Conservation (phyloP, 37 sponge, comb jelly and placozoan genomes). For the Theonella swinhoei region DNA sequence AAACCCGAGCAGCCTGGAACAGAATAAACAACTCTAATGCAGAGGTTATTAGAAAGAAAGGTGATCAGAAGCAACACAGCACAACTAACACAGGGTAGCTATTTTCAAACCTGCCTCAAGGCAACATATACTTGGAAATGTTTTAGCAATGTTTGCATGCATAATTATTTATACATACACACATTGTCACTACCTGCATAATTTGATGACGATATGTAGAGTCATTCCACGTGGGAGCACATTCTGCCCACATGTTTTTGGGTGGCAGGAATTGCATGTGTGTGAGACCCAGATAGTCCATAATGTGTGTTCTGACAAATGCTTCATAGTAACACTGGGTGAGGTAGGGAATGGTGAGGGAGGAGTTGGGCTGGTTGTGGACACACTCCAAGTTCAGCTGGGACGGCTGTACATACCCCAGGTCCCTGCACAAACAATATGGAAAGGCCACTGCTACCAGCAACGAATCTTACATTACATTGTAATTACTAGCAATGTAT, state of each 20-base stretch:
- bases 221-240: slow-evolving; percentile 39
- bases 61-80: too few species aligned
- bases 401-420: slow-evolving; percentile 5
- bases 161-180: too few species aligned
- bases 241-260: not conserved
- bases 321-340: slow-evolving; percentile 42
- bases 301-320: slow-evolving; percentile 8
- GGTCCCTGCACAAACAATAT: slow-evolving; percentile 3
- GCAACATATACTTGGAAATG: too few species aligned
- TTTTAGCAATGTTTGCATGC: too few species aligned
- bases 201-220: slow-evolving; percentile 18
- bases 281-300: not conserved
- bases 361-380: slow-evolving; percentile 4
- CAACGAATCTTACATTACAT: too few species aligned
- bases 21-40: too few species aligned
- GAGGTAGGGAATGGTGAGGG: not conserved
- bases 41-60: too few species aligned
- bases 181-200: slow-evolving; percentile 4
- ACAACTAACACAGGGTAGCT: too few species aligned
- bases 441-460: not conserved
- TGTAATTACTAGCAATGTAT: too few species aligned
- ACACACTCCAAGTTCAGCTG: slow-evolving; percentile 22
- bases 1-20: too few species aligned
- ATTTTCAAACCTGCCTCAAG: too few species aligned
- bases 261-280: slow-evolving; percentile 7